Evolutionary conservation across 2,113 vertebrate species (phyloP).

Genomic region (Jaculus jaculus): DNA sequence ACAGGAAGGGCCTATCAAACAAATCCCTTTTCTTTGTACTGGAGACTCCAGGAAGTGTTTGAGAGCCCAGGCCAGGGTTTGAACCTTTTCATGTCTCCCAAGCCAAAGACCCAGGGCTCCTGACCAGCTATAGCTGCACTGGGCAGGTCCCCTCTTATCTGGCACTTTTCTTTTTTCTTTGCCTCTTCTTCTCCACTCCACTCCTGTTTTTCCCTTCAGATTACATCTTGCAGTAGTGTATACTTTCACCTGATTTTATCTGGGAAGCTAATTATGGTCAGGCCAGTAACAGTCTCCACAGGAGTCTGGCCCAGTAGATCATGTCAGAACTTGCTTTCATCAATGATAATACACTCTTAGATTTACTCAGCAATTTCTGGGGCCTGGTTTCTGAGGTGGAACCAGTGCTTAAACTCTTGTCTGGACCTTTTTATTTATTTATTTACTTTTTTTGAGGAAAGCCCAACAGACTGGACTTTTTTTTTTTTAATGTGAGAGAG

Average conservation of each 20-base stretch:
- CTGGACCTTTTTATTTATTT: not conserved
- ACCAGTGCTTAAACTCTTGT: not conserved
- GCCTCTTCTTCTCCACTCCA: not conserved
- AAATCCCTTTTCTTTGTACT: not conserved
- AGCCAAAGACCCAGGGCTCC: not conserved
- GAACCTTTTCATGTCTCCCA: not conserved
- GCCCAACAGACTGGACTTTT: no score
- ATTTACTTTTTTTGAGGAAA: no score
- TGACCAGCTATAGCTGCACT: not conserved
- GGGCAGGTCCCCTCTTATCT: slow-evolving; percentile 6
- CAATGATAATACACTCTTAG: slow-evolving; percentile 7
- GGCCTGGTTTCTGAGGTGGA: slow-evolving; percentile 34
- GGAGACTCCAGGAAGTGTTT: not conserved
- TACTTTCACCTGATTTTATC: slow-evolving; percentile 57
- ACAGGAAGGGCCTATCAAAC: not conserved
- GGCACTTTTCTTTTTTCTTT: slow-evolving; percentile 21
- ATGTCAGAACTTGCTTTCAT: slow-evolving; percentile 34
- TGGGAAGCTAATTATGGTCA: slow-evolving; percentile 61
- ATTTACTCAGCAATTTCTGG: slow-evolving; percentile 46
- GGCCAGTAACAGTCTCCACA: not conserved
- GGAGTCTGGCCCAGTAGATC: not conserved
- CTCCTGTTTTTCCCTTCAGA: slow-evolving; percentile 16
- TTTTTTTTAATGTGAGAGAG: no score
- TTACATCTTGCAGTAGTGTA: slow-evolving; percentile 44
- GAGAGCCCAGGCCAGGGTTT: not conserved